Evolutionary conservation across 2,888 invertebrate genomes (phyloP).

Genomic region (Parthenolecanium corni): DNA sequence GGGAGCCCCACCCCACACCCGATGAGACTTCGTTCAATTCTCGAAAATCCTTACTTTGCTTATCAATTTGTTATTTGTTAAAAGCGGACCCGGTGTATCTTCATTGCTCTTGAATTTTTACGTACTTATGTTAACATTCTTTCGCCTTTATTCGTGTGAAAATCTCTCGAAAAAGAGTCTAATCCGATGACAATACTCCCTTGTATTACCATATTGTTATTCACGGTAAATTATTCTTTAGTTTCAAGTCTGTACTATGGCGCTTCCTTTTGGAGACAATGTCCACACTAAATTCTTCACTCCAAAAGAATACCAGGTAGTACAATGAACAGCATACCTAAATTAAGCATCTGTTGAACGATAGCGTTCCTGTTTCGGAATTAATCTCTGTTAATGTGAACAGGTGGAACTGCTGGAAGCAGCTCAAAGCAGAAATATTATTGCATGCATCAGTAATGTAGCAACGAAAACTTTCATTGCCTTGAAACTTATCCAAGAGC

Average conservation of each 20-base stretch:
- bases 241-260: constrained; percentile 31
- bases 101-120: too few species aligned
- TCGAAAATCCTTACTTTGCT: too few species aligned
- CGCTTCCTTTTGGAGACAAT: constrained; percentile 44
- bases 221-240: too few species aligned
- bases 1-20: too few species aligned
- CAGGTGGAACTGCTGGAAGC: constrained; percentile 65
- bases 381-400: constrained; percentile 25
- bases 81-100: too few species aligned
- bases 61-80: too few species aligned
- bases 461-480: constrained; percentile 76
- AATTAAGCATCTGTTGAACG: neutral
- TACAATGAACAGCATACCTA: neutral
- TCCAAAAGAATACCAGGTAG: constrained; percentile 63
- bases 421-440: constrained; percentile 59
- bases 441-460: constrained; percentile 63
- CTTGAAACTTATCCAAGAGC: constrained; percentile 72
- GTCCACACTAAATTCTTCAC: constrained; percentile 67
- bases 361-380: neutral
- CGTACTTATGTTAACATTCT: too few species aligned
- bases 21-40: too few species aligned
- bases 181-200: too few species aligned
- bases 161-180: too few species aligned
- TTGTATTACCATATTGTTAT: too few species aligned
- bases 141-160: too few species aligned